Evolutionary conservation across 2,888 invertebrate species (phyloP).

Genomic region (Malachius bipustulatus): DNA sequence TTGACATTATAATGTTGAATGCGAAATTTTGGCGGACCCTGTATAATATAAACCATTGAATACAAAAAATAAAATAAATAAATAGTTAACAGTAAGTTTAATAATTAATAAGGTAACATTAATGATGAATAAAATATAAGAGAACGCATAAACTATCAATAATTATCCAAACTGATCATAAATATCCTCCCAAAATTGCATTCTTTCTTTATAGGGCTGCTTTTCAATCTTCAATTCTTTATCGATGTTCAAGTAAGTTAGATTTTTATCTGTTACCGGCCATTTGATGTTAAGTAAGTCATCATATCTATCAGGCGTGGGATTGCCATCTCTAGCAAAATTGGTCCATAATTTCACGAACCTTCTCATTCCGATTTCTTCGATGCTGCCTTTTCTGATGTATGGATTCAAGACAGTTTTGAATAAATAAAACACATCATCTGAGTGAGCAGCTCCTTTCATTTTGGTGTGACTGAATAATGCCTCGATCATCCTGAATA

Average conservation of each 20-base stretch:
- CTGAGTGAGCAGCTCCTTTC: slow-evolving; percentile 28
- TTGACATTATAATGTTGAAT: too few relatives aligned
- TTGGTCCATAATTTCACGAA: slow-evolving; percentile 31
- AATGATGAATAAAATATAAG: too few relatives aligned
- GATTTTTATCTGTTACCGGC: slow-evolving; percentile 22
- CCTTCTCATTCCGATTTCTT: slow-evolving; percentile 25
- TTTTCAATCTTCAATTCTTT: slow-evolving; percentile 21
- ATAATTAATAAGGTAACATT: too few relatives aligned
- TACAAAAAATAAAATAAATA: too few relatives aligned
- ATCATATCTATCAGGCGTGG: slow-evolving; percentile 22
- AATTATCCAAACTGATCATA: slow-evolving; percentile 15
- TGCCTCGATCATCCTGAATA: neutral
- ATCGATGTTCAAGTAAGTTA: slow-evolving; percentile 28
- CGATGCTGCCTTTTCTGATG: slow-evolving; percentile 17
- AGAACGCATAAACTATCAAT: too few relatives aligned
- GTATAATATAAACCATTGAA: too few relatives aligned
- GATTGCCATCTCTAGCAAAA: slow-evolving; percentile 29
- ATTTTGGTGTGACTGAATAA: slow-evolving; percentile 1
- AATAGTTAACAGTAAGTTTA: too few relatives aligned
- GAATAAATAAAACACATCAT: slow-evolving; percentile 30
- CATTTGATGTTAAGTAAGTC: slow-evolving; percentile 24
- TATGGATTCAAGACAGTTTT: slow-evolving; percentile 13
- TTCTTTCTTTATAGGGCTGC: slow-evolving; percentile 26
- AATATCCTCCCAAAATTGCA: slow-evolving; percentile 29
- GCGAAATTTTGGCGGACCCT: too few relatives aligned